Base-by-base conservation (phyloP, 1,140 invertebrate genomes). In the Lasioglossum baleicum region DNA sequence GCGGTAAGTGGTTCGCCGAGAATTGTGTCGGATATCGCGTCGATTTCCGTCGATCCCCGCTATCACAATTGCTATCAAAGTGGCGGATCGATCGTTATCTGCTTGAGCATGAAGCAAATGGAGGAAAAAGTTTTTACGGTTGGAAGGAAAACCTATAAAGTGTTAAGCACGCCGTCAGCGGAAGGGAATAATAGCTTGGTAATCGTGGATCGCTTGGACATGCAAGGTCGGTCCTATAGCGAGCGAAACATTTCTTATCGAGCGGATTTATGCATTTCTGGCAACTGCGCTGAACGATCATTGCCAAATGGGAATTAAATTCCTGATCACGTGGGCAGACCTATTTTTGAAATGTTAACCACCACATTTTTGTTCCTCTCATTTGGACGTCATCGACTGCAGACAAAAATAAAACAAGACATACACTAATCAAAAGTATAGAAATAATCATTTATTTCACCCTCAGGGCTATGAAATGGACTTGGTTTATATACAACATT, bases 111-210 rank as follows among this genome's bases (percentile, higher is more conserved):
- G 22, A 7, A 8, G 40, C 17, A 1, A 58, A 20, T 10, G 40
- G 53, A 56, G 17, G 48, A n/a, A 58, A 65, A 31, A 75, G 73
- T 58, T 67, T 67, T 75, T 58, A 67, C 51, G 51, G 53, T 44
- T 11, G 35, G 44, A n/a, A 67, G 48, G 48, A 44, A 75, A 67
- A 75, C 31, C 48, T 65, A 66, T 75, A 58, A 75, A 75, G 64
- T 26, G 51, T 75, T 66, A 66, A 58, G 40, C 22, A 26, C 53
- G 26, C 42, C 26, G 74, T 15, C 53, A 48, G 40, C 74, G 65
- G 73, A 75, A 68, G 53, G 51, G 74, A 60, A 68, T 68, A 75
- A 67, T 75, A 42, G 73, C 64, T 35, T 58, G 64, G 51, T 75
- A 67, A 68, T 68, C 51, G 40, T 20, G 65, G 56, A 75, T 75